phyloP scores from a whole-genome alignment of 2,888 invertebrate genomes.

The Epsilonema sp. region DNA sequence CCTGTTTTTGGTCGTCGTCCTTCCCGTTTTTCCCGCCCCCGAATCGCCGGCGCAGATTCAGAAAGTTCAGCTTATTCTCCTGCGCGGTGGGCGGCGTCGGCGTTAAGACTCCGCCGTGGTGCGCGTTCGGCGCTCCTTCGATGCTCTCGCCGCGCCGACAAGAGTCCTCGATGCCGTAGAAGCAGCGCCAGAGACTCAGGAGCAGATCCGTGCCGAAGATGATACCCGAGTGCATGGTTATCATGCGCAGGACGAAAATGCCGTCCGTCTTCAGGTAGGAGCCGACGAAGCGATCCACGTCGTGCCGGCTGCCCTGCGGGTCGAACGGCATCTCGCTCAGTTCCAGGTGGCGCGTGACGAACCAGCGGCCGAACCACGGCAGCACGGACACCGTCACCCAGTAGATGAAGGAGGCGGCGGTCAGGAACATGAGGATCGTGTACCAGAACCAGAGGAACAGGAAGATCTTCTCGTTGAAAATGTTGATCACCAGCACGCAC shows the following conservation, averaged over 20 bases:
- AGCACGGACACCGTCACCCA: slow-evolving; percentile 19
- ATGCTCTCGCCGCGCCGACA: background rate
- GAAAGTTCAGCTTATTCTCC: background rate
- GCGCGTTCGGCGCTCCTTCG: background rate
- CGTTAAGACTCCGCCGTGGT: too few species aligned
- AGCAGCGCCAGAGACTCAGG: slow-evolving; percentile 16
- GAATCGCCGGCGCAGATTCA: background rate
- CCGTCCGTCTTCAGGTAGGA: slow-evolving; percentile 23
- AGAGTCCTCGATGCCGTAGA: slow-evolving; percentile 15
- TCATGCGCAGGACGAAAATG: slow-evolving; percentile 26
- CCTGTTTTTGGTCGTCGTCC: too few species aligned
- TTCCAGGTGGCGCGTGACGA: slow-evolving; percentile 24
- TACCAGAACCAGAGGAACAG: slow-evolving; percentile 25
- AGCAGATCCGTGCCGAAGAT: slow-evolving; percentile 27
- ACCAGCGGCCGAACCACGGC: slow-evolving; percentile 16
- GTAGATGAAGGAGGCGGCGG: slow-evolving; percentile 17
- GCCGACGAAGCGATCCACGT: slow-evolving; percentile 19
- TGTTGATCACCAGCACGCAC: slow-evolving; percentile 22
- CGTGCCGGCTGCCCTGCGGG: slow-evolving; percentile 13
- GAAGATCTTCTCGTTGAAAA: slow-evolving; percentile 19
- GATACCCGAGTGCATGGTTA: slow-evolving; percentile 24
- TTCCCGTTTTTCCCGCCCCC: too few species aligned
- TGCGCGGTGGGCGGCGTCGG: background rate
- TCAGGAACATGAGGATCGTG: slow-evolving; percentile 4
- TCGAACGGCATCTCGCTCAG: slow-evolving; percentile 26